phyloP scores from a whole-genome alignment of 2,888 invertebrate genomes.

The Scaptomyza cyrtandrae region DNA sequence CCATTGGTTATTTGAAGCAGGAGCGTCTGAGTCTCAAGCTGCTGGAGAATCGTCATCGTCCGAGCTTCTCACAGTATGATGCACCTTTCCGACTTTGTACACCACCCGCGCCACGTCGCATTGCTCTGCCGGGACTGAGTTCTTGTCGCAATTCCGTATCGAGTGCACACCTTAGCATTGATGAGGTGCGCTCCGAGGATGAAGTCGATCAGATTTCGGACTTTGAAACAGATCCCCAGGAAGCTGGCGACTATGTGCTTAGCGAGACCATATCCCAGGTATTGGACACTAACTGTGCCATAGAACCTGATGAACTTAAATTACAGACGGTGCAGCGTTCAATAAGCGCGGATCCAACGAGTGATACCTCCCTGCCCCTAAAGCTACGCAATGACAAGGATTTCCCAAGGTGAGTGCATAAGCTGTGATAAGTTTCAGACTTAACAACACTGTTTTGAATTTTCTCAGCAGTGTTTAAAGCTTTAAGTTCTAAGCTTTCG shows the following conservation, averaged over 20 bases:
- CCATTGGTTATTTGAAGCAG: conserved; percentile 46
- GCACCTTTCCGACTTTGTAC: conserved; percentile 11
- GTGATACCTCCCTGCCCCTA: conserved; percentile 1
- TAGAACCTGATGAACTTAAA: conserved; percentile 22
- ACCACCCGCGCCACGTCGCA: conserved; percentile 57
- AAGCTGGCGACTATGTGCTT: conserved; percentile 56
- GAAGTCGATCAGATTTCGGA: conserved; percentile 82
- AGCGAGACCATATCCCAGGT: conserved; percentile 65
- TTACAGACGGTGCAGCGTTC: conserved; percentile 54
- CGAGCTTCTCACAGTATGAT: conserved; percentile 48
- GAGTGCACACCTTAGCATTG: conserved; percentile 66
- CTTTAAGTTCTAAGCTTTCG: too few relatives aligned
- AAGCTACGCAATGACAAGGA: conserved; percentile 60
- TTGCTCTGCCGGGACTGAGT: conserved; percentile 55
- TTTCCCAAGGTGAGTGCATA: conserved; percentile 74
- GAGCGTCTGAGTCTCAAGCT: conserved; percentile 65
- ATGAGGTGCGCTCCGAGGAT: conserved; percentile 83
- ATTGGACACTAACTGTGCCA: conserved; percentile 15
- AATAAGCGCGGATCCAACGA: conserved; percentile 53
- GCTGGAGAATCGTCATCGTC: conserved; percentile 60
- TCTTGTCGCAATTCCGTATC: conserved; percentile 38
- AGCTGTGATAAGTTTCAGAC: too few relatives aligned
- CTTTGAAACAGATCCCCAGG: conserved; percentile 47
- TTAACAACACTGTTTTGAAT: neutral
- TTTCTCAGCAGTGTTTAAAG: too few relatives aligned